A percentile compares a stretch with the other conserved stretches of the same genome.
These are phyloP conservation scores for Taenioides sp. DNA, from an alignment of 2,797 vertebrate species.

Conservation along the genomic window DNA sequence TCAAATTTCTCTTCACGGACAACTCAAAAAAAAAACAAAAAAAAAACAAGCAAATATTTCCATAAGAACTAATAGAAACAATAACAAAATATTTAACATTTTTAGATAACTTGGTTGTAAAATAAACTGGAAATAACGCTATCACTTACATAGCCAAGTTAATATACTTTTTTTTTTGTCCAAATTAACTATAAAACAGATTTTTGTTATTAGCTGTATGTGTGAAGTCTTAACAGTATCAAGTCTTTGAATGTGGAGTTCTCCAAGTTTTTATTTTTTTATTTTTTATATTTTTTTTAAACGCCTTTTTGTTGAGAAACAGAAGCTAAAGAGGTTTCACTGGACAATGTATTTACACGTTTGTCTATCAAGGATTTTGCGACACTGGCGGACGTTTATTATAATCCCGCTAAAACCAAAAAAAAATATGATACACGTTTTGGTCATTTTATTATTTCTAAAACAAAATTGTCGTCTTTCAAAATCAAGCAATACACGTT, in stretches of 20 bases:
- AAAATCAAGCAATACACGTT: no score
- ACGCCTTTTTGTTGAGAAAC: constrained; percentile 12
- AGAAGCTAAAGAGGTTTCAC: not conserved
- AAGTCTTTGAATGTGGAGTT: constrained; percentile 24
- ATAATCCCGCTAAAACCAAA: no score
- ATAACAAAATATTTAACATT: not conserved
- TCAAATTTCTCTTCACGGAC: no score
- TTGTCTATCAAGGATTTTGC: not conserved
- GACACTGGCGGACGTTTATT: no score
- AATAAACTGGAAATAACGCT: not conserved
- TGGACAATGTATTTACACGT: no score
- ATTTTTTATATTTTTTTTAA: no score
- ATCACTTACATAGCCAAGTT: not conserved
- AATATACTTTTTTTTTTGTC: not conserved
- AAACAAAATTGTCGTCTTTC: no score
- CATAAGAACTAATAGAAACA: not conserved
- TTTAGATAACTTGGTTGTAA: not conserved
- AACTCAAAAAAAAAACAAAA: no score
- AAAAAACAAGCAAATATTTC: no score
- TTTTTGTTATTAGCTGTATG: not conserved
- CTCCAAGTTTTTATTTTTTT: constrained; percentile 5
- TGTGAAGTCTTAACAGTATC: constrained; percentile 19
- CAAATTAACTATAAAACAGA: not conserved
- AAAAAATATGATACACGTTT: no score
- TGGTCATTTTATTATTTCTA: no score